phyloP scores from a whole-genome alignment of 2,797 vertebrate genomes.

The Phataginus tricuspis region DNA sequence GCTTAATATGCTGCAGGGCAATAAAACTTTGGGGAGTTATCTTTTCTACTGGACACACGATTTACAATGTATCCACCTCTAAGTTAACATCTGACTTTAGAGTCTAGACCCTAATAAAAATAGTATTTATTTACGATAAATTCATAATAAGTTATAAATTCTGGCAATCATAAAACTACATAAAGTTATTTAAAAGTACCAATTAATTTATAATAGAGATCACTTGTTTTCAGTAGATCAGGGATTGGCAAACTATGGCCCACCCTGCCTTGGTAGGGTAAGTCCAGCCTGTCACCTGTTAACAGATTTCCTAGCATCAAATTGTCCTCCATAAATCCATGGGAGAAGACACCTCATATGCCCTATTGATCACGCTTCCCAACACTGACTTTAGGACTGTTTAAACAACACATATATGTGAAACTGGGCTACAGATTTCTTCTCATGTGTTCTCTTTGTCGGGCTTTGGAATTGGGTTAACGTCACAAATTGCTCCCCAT shows the following conservation, averaged over 20 bases:
- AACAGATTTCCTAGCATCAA: not conserved
- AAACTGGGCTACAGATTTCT: not conserved
- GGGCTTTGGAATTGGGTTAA: not conserved
- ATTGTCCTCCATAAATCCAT: not conserved
- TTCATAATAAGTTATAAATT: not conserved
- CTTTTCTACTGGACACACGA: not conserved
- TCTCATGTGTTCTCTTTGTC: not conserved
- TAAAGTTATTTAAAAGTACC: not conserved
- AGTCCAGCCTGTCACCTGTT: not conserved
- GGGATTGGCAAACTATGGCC: not conserved
- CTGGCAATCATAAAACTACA: not conserved
- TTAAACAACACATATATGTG: not conserved
- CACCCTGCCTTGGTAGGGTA: not conserved
- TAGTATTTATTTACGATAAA: not conserved
- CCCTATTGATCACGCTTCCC: not conserved
- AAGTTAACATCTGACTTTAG: not conserved
- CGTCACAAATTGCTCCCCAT: not conserved
- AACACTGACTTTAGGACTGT: not conserved
- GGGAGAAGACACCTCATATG: not conserved
- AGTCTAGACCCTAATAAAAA: not conserved
- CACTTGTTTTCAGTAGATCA: not conserved
- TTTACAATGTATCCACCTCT: not conserved
- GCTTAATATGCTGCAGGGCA: not conserved
- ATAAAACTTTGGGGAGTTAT: not conserved
- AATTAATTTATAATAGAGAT: not conserved